Evolutionary conservation across 2,113 vertebrate genomes (phyloP).

Genomic region (Eurystomus gularis): DNA sequence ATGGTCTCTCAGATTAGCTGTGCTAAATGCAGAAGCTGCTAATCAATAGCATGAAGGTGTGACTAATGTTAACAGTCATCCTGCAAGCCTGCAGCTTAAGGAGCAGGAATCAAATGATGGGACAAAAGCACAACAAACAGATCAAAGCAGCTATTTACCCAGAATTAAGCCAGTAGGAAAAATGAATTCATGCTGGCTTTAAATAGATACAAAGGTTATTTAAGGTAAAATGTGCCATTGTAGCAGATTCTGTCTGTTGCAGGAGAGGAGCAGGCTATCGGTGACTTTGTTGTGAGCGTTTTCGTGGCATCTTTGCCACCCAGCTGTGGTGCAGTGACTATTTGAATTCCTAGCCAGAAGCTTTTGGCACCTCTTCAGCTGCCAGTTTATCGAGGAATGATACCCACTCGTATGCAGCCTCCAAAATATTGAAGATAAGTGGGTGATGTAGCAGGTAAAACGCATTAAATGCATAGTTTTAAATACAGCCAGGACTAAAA

Average conservation of each 20-base stretch:
- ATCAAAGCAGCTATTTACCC: conserved; percentile 44
- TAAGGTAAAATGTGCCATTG: conserved; percentile 16
- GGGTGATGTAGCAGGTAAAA: neutral
- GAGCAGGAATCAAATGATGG: neutral
- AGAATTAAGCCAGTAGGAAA: conserved; percentile 1
- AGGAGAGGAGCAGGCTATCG: neutral
- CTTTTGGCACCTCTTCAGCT: neutral
- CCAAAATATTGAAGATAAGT: neutral
- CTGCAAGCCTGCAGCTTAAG: neutral
- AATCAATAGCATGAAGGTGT: neutral
- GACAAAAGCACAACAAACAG: neutral
- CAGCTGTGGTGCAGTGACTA: neutral
- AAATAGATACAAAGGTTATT: conserved; percentile 28
- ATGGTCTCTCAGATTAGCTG: neutral
- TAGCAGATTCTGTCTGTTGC: neutral
- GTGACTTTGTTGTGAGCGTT: neutral
- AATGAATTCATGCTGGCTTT: conserved; percentile 11
- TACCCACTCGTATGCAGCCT: neutral
- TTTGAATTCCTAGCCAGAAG: neutral
- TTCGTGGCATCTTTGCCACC: neutral
- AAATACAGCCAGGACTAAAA: conserved; percentile 1
- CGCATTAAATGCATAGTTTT: neutral
- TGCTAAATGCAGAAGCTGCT: conserved; percentile 11
- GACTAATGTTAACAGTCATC: conserved; percentile 4
- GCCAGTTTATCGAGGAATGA: neutral